Percentiles rank a stretch among this genome's conserved stretches.
Evolutionary conservation across 1,140 invertebrate genomes (phyloP).

Genomic region (Drosophila carrolli): DNA sequence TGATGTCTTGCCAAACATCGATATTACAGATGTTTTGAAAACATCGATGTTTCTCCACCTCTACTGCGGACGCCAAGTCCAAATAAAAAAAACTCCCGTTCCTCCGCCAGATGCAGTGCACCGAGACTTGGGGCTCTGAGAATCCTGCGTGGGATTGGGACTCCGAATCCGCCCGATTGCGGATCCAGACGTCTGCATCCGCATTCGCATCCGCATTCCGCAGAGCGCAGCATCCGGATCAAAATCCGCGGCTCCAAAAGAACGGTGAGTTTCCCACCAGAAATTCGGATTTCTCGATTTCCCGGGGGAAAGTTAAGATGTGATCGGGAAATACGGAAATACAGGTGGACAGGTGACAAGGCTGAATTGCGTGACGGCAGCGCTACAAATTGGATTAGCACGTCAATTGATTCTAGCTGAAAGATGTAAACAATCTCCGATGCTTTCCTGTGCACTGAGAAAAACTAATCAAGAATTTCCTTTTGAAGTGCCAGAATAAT

Average conservation of each 20-base stretch:
- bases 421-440: conserved; percentile 37
- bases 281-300: not conserved
- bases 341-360: conserved; percentile 8
- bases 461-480: not conserved
- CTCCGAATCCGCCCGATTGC: conserved; percentile 7
- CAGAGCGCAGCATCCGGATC: conserved; percentile 12
- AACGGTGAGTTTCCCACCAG: conserved; percentile 24
- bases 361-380: conserved; percentile 33
- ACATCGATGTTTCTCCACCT: no score
- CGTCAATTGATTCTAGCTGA: conserved; percentile 18
- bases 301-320: no score
- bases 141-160: conserved; percentile 31
- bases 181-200: conserved; percentile 1
- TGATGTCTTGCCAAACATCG: no score
- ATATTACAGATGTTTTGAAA: no score
- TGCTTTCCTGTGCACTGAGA: conserved; percentile 4
- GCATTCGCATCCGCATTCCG: not conserved
- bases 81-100: not conserved
- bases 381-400: conserved; percentile 41
- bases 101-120: conserved; percentile 8
- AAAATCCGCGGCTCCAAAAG: not conserved
- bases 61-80: conserved; percentile 1
- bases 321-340: not conserved
- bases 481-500: no score
- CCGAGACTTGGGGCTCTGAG: not conserved